Percentiles rank a stretch among this genome's conserved stretches.
Conservation (phyloP, 2,113 vertebrate genomes). For the Dromaius novaehollandiae region DNA sequence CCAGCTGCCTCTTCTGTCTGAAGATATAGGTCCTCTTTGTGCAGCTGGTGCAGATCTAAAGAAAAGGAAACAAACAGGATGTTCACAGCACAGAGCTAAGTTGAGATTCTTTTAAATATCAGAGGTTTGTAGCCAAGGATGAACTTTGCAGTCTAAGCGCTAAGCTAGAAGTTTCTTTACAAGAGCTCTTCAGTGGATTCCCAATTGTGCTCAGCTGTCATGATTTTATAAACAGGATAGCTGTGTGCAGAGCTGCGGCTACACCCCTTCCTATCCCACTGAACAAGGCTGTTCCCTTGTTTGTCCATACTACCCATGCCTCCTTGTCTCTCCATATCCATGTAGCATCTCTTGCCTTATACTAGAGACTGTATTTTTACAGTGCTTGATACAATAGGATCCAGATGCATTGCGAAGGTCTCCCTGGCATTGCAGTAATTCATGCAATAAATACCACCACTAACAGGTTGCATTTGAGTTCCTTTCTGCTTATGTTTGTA, state of each 20-base stretch:
- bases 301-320: background rate
- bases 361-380: background rate
- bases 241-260: background rate
- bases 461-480: background rate
- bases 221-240: background rate
- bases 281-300: background rate
- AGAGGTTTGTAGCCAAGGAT: background rate
- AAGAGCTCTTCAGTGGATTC: background rate
- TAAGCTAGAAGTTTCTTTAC: constrained; percentile 1
- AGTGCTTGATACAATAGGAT: background rate
- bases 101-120: constrained; percentile 40
- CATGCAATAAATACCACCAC: background rate
- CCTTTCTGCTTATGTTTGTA: background rate
- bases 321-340: background rate
- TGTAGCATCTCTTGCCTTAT: background rate
- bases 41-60: constrained; percentile 56
- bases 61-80: constrained; percentile 67
- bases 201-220: background rate
- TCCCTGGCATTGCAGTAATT: background rate
- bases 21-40: constrained; percentile 63
- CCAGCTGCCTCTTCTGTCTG: constrained; percentile 49
- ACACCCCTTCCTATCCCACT: background rate
- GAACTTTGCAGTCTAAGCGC: background rate
- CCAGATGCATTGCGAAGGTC: background rate
- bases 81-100: constrained; percentile 57